Base-by-base conservation (phyloP, 92 coral and sea anemone genomes). In the Metridium senile region DNA sequence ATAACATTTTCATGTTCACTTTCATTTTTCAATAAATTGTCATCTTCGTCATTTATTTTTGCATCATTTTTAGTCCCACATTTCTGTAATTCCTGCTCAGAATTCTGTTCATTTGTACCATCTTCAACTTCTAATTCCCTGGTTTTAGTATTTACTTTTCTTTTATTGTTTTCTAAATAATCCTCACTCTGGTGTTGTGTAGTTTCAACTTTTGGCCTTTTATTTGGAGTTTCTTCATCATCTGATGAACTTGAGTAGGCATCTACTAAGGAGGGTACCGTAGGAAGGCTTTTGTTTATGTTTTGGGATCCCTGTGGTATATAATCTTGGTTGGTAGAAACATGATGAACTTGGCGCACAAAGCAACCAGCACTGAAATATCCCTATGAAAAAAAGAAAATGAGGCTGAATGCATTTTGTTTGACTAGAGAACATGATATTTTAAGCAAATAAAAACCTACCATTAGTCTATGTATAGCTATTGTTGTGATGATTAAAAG, bases 321-420 rank as follows among this genome's bases (percentile, higher is more conserved):
- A 45, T 56, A 70, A 72, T 82, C 68, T 66, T 65, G 59, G 64
- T 27, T 54, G 73, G 30, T 61, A 82, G 34, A 62, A 74, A 69
- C 74, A 83, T 33, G 86, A 81, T 67, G 69, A 31, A 29, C 69
- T 30, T 93, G 97, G 18, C 99, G 89, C 27, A 96, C 97, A 97
- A 97, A 96, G 53, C 99, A 96, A 2, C 99, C 99, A 2, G 82
- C 54, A 58, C 88, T 86, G 69, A 96, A 96, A 79, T 86, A 95
- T 9, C 94, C 99, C 99, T 92, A 25, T 34, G 25, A 63, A 71
- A 65, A 71, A 20, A 26, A 46, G 2, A 70, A 70, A 49, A 27
- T 3, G 43, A 62, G 21, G n/a, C n/a, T n/a, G n/a, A n/a, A n/a
- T n/a, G n/a, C n/a, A n/a, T n/a, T n/a, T n/a, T n/a, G n/a, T n/a